Evolutionary conservation across 2,113 vertebrate genomes (phyloP), one percentile per base, ranked within the genome.

Genomic region (Crotalus helleri): DNA sequence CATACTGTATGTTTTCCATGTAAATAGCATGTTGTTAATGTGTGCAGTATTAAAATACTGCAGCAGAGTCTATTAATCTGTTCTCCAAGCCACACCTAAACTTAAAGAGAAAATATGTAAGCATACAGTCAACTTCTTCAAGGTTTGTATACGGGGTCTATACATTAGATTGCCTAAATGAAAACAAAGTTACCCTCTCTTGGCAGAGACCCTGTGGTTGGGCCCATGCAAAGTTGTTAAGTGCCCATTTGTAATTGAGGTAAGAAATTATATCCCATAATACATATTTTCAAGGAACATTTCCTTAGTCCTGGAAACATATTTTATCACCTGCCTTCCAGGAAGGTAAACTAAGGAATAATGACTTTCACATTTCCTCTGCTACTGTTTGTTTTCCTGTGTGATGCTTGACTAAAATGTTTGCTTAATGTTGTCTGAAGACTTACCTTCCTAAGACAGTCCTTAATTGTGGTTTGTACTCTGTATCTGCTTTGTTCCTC

Each of bases 341-440:
- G 96, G 95, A 97, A 96, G 96, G 93, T 93, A 91, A 90, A 89
- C 95, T 95, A 96, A 96, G 95, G 96, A 97, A 96, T 95, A 97
- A 96, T 95, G 94, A 92, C 57, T 96, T 97, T 96, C 96, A 93
- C 95, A 94, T 96, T 97, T 97, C 97, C 97, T 96, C 94, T 95
- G 95, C 97, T 97, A 97, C 96, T 97, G 96, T 97, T 97, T 97
- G 96, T 97, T 97, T 97, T 97, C 96, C 96, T 97, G 95, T 97
- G 95, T 91, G 93, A 97, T 97, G 96, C 95, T 94, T 97, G 95
- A 97, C 95, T 95, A 94, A 95, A 96, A 96, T 96, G 96, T 97
- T 97, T 97, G 94, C 95, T 97, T 97, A 96, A 96, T 94, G 94
- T 94, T 95, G 96, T 95, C 87, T 51, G 89, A 96, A 92, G 95